phyloP scores from a whole-genome alignment of 1,140 invertebrate genomes.

The Ctenoplectra terminalis region DNA sequence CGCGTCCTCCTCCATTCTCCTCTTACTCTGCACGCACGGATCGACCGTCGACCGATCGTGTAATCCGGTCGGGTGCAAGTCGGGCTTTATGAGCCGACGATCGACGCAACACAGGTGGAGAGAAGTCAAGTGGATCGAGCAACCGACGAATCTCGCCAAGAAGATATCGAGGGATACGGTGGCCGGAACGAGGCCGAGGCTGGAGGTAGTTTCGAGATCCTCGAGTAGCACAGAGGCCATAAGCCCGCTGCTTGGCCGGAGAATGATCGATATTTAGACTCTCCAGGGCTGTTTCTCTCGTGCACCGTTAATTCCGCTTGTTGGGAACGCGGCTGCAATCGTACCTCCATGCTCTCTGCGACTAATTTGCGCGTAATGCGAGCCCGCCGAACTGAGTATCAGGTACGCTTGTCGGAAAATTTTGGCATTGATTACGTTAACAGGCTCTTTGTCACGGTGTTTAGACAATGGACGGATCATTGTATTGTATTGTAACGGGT shows the following conservation, averaged over 20 bases:
- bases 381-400: conserved; percentile 56
- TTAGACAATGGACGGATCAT: conserved; percentile 67
- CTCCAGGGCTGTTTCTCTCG: conserved; percentile 23
- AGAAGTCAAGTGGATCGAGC: conserved; percentile 22
- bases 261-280: conserved; percentile 31
- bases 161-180: conserved; percentile 8
- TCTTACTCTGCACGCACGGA: no score
- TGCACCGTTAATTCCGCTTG: conserved; percentile 43
- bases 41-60: not conserved
- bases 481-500: conserved; percentile 65
- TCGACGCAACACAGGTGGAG: not conserved
- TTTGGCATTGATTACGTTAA: conserved; percentile 60
- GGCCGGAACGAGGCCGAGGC: not conserved
- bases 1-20: not conserved
- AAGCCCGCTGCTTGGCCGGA: not conserved
- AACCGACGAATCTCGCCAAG: not conserved
- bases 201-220: not conserved
- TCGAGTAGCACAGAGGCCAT: not conserved
- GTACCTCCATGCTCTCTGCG: conserved; percentile 38
- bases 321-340: conserved; percentile 39
- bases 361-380: conserved; percentile 62
- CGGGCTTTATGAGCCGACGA: conserved; percentile 41
- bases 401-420: conserved; percentile 56
- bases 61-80: not conserved
- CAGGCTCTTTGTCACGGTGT: conserved; percentile 60